A percentile compares a stretch with the other conserved stretches of the same genome.
phyloP scores from a whole-genome alignment of 2,113 vertebrate species.

The Morone chrysops region DNA sequence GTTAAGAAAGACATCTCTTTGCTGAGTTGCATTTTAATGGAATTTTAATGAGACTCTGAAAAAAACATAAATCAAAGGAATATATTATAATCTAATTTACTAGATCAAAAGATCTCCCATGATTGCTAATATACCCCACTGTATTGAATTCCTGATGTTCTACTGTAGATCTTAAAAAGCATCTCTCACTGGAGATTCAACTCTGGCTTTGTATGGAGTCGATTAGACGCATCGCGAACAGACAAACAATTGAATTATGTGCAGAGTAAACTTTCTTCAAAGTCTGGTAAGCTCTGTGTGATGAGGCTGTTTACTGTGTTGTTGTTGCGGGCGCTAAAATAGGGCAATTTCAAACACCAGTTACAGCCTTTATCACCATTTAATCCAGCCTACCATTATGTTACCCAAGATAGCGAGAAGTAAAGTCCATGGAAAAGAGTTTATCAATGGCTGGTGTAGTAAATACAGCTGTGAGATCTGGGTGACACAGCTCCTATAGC shows the following conservation, averaged over 20 bases:
- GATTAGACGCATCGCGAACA: conserved; percentile 43
- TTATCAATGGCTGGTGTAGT: conserved; percentile 48
- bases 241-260: conserved; percentile 66
- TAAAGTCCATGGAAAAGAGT: conserved; percentile 21
- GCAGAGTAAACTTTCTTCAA: conserved; percentile 69
- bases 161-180: conserved; percentile 75
- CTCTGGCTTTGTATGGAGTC: conserved; percentile 52
- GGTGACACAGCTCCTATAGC: conserved; percentile 55
- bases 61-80: conserved; percentile 81
- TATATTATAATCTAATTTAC: conserved; percentile 84
- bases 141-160: conserved; percentile 74
- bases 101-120: conserved; percentile 81
- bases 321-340: conserved; percentile 22
- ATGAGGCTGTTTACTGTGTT: conserved; percentile 31
- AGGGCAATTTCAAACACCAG: conserved; percentile 26
- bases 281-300: conserved; percentile 37
- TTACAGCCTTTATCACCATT: conserved; percentile 34
- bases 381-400: conserved; percentile 22
- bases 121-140: conserved; percentile 79
- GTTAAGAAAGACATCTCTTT: conserved; percentile 78
- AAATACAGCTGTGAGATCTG: conserved; percentile 59
- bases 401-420: conserved; percentile 11
- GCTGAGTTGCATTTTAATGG: conserved; percentile 79
- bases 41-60: conserved; percentile 76
- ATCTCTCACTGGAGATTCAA: conserved; percentile 66